Conservation (phyloP, 2,113 vertebrate genomes). For the Tupaia tana region DNA sequence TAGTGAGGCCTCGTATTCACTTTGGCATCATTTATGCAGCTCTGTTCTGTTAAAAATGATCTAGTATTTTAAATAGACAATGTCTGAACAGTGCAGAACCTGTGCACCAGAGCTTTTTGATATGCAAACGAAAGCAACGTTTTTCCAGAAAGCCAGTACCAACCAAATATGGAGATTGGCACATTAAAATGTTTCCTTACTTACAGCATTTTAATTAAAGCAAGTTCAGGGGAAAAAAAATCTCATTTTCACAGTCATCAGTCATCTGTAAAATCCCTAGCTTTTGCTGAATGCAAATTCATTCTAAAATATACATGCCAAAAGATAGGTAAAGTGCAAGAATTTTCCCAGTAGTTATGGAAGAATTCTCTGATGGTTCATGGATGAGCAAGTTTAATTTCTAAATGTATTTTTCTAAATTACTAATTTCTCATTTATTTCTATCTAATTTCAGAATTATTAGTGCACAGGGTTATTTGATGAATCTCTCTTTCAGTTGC, state of each 20-base stretch:
- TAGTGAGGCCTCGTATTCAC: not conserved
- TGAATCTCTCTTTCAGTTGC: conserved; percentile 14
- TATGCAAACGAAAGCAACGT: conserved; percentile 20
- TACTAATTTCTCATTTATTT: conserved; percentile 74
- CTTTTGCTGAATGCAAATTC: conserved; percentile 68
- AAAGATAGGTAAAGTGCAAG: conserved; percentile 34
- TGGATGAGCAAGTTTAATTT: conserved; percentile 69
- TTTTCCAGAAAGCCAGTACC: conserved; percentile 46
- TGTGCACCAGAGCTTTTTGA: conserved; percentile 53
- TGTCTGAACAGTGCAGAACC: conserved; percentile 41
- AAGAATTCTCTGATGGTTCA: conserved; percentile 57
- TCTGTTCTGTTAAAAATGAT: not conserved
- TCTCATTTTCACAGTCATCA: conserved; percentile 77
- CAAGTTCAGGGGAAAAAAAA: conserved; percentile 70
- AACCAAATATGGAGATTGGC: conserved; percentile 62
- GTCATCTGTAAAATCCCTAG: conserved; percentile 70
- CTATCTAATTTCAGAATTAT: conserved; percentile 65
- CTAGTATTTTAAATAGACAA: conserved; percentile 64
- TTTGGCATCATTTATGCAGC: not conserved
- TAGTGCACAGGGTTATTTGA: conserved; percentile 45
- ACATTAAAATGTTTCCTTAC: conserved; percentile 53
- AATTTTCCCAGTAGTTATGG: conserved; percentile 31
- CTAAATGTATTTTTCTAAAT: conserved; percentile 61
- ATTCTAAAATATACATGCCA: conserved; percentile 58
- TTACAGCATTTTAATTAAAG: conserved; percentile 72